Base-by-base conservation (phyloP, 2,113 vertebrate genomes). In the Elephantulus edwardii region DNA sequence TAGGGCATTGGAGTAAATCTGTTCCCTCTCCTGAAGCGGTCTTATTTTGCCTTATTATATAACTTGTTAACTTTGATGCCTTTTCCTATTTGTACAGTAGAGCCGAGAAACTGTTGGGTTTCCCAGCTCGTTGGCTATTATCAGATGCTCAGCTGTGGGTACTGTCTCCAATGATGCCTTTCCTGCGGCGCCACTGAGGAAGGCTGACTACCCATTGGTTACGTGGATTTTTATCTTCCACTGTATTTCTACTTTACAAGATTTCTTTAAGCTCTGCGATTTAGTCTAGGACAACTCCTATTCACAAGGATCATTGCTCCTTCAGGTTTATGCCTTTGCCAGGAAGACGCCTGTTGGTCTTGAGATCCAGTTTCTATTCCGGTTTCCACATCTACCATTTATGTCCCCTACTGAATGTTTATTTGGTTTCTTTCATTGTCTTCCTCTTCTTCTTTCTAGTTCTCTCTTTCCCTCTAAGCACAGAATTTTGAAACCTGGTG, bases 61-160 rank as follows among this genome's bases (percentile, higher is more conserved):
- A 91, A 88, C 35, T 76, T 64, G 54, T 86, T 95, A 87, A 89
- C 89, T 91, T 93, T 75, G 77, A 89, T 91, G 42, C 30, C 12
- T 56, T 89, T 46, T 14, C 79, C 38, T 71, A 83, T 68, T 50
- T 87, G 35, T 52, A 38, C 10, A 91, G 78, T 33, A 40, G 20
- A 50, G 64, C 4, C 72, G 56, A 83, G 58, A 38, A 80, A 42
- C 77, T 64, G 48, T 46, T 42, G 16, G 5, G n/a, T 66, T 86
- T 74, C 70, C 74, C 48, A 52, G 40, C 13, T 93, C 83, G 19
- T 42, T 38, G 48, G 50, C 44, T 82, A 1, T 88, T 10, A 76
- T 38, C 83, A 64, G 24, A 56, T 24, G 30, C 48, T 92, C 42
- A 0, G 1, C 33, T 44, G 33, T 40, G 20, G 50, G 64, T 40